These are phyloP conservation scores for Quadriops clusia DNA, from an alignment of 2,888 invertebrate species.

Conservation along the genomic window DNA sequence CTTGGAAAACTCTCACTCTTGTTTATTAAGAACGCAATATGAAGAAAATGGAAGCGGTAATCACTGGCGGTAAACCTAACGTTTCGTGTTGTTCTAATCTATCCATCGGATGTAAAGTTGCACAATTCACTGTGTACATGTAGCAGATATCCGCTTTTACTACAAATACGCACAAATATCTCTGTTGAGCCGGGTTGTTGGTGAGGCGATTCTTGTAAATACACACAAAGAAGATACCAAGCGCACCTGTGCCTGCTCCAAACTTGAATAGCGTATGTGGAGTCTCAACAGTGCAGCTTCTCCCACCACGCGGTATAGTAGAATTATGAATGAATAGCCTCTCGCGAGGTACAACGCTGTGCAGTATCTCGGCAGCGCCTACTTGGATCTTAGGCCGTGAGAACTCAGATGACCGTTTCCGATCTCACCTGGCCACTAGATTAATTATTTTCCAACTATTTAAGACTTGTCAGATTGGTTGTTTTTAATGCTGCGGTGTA, in stretches of 20 bases:
- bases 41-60: no score
- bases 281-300: slow-evolving; percentile 23
- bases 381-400: slow-evolving; percentile 16
- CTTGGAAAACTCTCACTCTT: no score
- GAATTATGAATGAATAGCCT: slow-evolving; percentile 45
- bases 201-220: no score
- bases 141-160: no score
- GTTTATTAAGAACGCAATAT: no score
- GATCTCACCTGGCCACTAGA: slow-evolving; percentile 16
- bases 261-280: slow-evolving; percentile 23
- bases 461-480: slow-evolving; percentile 5
- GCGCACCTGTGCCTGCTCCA: slow-evolving; percentile 24
- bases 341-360: slow-evolving; percentile 26
- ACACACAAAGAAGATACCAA: no score
- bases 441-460: slow-evolving; percentile 15
- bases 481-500: slow-evolving; percentile 5
- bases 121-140: no score
- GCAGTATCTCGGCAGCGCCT: slow-evolving; percentile 6
- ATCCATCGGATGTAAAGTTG: no score
- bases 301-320: slow-evolving; percentile 24
- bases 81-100: no score
- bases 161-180: no score
- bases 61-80: no score
- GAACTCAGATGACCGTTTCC: slow-evolving; percentile 17
- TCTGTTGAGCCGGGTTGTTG: no score